Evolutionary conservation across 2,888 invertebrate species (phyloP), one percentile per base, ranked within the genome.

Genomic region (Branchellion lobata): DNA sequence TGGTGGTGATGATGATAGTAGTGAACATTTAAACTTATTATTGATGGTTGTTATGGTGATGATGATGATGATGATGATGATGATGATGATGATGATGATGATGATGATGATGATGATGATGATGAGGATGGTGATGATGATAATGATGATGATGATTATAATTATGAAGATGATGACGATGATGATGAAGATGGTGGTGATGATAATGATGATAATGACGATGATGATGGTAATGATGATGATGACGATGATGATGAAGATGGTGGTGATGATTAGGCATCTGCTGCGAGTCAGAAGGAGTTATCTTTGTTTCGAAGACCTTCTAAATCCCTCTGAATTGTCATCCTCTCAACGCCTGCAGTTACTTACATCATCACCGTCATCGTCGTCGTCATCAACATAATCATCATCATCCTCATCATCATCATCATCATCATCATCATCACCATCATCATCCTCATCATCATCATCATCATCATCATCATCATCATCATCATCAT

Each of bases 351-450:
- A n/a, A n/a, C n/a, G n/a, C n/a, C n/a, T n/a, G n/a, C n/a, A n/a
- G n/a, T n/a, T n/a, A 21, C 65, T n/a, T 27, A 21, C 65, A 65
- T 27, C 65, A 65, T 27, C 65, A 65, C 21, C 65, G 21, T 65
- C n/a, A 11, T 65, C 65, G 21, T 65, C 65, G 21, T 65, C 29
- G n/a, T 29, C n/a, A 11, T 27, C 65, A 65, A 11, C 65, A 5
- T n/a, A 5, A 27, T 27, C 65, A 5, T 27, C 65, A 29, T 21
- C 65, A 65, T 27, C 65, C 3, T 27, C 65, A 27, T 8, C 29
- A 27, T 65, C 29, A 65, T 27, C 65, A 65, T n/a, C 65, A 65
- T 27, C 65, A 65, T 29, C n/a, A 65, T 27, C 65, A 65, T 40
- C 40, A 40, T 40, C 14, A 14, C 5, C 21, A 21, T 71, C n/a